Evolutionary conservation across 2,888 invertebrate genomes (phyloP).

Genomic region (Operophtera brumata): DNA sequence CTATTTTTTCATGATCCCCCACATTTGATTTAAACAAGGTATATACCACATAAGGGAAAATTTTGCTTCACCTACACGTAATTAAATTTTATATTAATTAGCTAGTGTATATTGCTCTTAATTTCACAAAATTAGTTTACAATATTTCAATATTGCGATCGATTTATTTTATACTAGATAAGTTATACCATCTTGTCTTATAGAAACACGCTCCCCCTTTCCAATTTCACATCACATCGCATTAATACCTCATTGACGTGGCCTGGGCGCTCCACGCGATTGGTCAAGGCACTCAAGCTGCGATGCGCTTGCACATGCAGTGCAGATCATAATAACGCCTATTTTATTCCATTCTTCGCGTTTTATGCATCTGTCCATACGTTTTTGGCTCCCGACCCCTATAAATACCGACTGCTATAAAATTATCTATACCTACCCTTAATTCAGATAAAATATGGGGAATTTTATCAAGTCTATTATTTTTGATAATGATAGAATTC

Average conservation of each 20-base stretch:
- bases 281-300: conserved; percentile 70
- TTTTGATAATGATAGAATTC: conserved; percentile 19
- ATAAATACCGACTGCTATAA: conserved; percentile 13
- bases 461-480: conserved; percentile 23
- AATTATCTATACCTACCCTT: conserved; percentile 30
- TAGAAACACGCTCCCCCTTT: conserved; percentile 41
- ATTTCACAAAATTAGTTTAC: not conserved
- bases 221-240: conserved; percentile 38
- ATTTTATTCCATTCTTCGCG: conserved; percentile 51
- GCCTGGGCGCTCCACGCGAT: conserved; percentile 42
- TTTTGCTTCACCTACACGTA: too few relatives aligned
- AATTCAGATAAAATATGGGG: conserved; percentile 21
- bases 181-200: conserved; percentile 21
- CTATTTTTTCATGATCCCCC: too few relatives aligned
- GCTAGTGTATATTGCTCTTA: not conserved
- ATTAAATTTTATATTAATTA: too few relatives aligned
- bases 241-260: conserved; percentile 49
- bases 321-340: conserved; percentile 69
- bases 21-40: too few relatives aligned
- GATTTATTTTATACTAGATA: not conserved
- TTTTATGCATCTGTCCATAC: conserved; percentile 66
- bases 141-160: too few relatives aligned
- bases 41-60: too few relatives aligned
- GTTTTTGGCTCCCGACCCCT: conserved; percentile 29
- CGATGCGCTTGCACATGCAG: conserved; percentile 51